These are phyloP conservation scores for Channa striata DNA, from an alignment of 2,797 vertebrate species.

Conservation along the genomic window DNA sequence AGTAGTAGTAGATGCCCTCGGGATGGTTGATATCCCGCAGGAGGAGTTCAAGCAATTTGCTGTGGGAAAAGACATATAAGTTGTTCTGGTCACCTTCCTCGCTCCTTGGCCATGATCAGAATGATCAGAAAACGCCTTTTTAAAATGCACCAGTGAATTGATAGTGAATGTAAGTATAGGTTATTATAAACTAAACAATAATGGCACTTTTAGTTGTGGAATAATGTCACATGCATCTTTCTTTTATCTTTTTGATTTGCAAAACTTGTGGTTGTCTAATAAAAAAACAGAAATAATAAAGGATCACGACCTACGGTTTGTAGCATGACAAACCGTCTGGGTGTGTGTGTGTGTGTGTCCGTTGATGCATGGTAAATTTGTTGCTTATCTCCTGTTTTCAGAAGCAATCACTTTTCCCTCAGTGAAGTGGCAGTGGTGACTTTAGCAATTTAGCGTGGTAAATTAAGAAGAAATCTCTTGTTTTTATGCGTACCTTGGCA, in stretches of 20 bases:
- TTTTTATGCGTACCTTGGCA: not conserved
- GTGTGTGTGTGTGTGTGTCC: not conserved
- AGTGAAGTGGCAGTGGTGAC: not conserved
- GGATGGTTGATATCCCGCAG: not conserved
- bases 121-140: not conserved
- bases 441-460: not conserved
- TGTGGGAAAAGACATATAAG: not conserved
- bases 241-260: not conserved
- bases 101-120: not conserved
- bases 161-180: not conserved
- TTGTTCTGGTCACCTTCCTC: not conserved
- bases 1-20: not conserved
- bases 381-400: not conserved
- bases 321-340: too few relatives aligned
- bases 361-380: not conserved
- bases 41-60: not conserved
- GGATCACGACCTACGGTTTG: not conserved
- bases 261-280: not conserved
- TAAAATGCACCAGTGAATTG: not conserved
- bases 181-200: not conserved
- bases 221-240: not conserved
- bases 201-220: not conserved
- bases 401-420: not conserved
- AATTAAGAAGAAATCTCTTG: not conserved
- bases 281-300: not conserved